Evolutionary conservation across 2,113 vertebrate species (phyloP).

Genomic region (Ctenodactylus gundi): DNA sequence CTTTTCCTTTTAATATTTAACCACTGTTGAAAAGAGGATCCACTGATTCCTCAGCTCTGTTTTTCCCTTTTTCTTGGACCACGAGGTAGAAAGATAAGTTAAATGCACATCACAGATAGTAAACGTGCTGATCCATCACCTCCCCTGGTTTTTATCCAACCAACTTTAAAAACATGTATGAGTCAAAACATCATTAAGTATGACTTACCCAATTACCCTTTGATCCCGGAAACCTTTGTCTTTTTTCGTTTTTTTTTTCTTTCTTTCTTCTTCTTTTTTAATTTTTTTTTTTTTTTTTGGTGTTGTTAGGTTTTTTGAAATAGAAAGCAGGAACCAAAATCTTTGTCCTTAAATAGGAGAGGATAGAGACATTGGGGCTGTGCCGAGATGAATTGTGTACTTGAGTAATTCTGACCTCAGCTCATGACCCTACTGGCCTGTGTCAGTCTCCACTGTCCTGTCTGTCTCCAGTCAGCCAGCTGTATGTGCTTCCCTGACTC

Average conservation of each 20-base stretch:
- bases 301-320: neutral
- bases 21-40: neutral
- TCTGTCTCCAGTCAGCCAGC: neutral
- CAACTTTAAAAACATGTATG: neutral
- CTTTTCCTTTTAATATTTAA: neutral
- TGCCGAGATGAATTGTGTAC: neutral
- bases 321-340: neutral
- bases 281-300: neutral
- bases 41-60: fast-evolving
- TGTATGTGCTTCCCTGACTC: neutral
- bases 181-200: neutral
- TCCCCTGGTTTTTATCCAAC: neutral
- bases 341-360: neutral
- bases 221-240: neutral
- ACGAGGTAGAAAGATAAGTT: neutral
- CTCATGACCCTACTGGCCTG: fast-evolving
- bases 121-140: neutral
- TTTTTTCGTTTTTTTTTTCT: neutral
- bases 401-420: neutral
- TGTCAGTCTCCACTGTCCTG: too few relatives aligned
- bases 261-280: neutral
- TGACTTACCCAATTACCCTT: neutral
- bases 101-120: neutral
- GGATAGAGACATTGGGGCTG: neutral
- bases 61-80: neutral